These are phyloP conservation scores for Sinodicranocentrus sp. DNA, from an alignment of 2,888 invertebrate species.

Conservation along the genomic window DNA sequence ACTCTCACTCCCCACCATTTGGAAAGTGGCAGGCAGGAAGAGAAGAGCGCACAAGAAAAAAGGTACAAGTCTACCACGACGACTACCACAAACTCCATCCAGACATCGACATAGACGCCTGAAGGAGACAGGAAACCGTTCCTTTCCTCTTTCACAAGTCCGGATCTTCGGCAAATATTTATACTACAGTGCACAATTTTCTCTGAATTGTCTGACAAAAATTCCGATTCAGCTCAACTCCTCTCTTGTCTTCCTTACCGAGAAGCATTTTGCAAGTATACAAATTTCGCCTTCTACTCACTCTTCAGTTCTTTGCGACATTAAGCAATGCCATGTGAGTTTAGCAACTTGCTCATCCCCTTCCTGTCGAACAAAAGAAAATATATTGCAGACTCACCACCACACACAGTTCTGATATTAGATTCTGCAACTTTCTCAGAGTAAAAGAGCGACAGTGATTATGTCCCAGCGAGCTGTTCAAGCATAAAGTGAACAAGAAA, in stretches of 20 bases:
- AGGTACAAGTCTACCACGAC: conserved; percentile 47
- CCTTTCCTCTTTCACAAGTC: conserved; percentile 40
- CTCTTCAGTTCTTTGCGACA: no score
- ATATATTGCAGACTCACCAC: not conserved
- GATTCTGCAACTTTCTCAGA: not conserved
- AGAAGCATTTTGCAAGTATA: not conserved
- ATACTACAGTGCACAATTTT: conserved; percentile 45
- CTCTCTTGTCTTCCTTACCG: conserved; percentile 20
- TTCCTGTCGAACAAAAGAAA: not conserved
- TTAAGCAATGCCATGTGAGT: no score
- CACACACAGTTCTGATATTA: no score
- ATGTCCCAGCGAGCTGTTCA: conserved; percentile 3
- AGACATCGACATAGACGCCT: conserved; percentile 52
- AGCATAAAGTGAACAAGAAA: conserved; percentile 23
- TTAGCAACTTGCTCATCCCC: not conserved
- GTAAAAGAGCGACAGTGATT: not conserved
- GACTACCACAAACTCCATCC: conserved; percentile 54
- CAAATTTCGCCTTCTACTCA: not conserved
- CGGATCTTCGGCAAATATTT: conserved; percentile 59
- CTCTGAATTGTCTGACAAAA: conserved; percentile 36
- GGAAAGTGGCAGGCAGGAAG: conserved; percentile 49
- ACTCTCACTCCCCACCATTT: conserved; percentile 43
- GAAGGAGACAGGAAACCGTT: conserved; percentile 65
- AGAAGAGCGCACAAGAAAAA: conserved; percentile 37
- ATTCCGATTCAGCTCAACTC: conserved; percentile 18